Base-by-base conservation (phyloP, 1,140 invertebrate genomes). In the Conopomorpha cramerella region DNA sequence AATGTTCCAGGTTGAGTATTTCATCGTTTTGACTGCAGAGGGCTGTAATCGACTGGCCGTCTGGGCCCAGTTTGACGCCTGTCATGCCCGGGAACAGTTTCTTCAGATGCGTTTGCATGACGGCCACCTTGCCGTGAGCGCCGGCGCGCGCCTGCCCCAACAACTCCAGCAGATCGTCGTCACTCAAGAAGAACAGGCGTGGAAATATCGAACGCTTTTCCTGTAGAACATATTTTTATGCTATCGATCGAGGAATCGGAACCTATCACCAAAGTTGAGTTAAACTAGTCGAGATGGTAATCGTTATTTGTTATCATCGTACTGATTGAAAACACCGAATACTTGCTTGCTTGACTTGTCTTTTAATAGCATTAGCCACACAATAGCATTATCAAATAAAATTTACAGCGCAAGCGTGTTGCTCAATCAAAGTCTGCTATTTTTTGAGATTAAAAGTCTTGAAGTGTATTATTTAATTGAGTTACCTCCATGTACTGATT, bases 121-220 rank as follows among this genome's bases (percentile, higher is more conserved):
- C 89, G 34, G 84, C 84, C 32, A 89, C 88, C 52, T 93, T 93
- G 0, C 89, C 92, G 12, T 59, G 55, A 2, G 68, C 57, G 6
- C 65, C 70, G 3, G 60, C 55, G 1, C 70, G 55, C 0, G 90
- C 88, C 70, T 95, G 92, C 0, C 93, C 93, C 0, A 96, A 78
- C 34, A 99, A 85, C 78, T 98, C 95, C 16, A 99, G 71, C 23
- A 99, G 78, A 79, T 99, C 96, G 59, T 98, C 96, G 61, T 99
- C 96, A 47, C 94, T 95, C 44, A 99, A 82, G 57, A 99, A 99
- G 57, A 97, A 97, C 50, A 99, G 91, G 49, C 96, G 81, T 2
- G 97, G 95, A 80, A 99, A 99, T 18, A 86, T 82, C 0, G 89
- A 86, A 39, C 97, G 81, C 76, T 98, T 99, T 51, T 95, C 92